These are phyloP conservation scores for Pemphredon lugubris DNA, from an alignment of 2,888 invertebrate species.

Conservation along the genomic window DNA sequence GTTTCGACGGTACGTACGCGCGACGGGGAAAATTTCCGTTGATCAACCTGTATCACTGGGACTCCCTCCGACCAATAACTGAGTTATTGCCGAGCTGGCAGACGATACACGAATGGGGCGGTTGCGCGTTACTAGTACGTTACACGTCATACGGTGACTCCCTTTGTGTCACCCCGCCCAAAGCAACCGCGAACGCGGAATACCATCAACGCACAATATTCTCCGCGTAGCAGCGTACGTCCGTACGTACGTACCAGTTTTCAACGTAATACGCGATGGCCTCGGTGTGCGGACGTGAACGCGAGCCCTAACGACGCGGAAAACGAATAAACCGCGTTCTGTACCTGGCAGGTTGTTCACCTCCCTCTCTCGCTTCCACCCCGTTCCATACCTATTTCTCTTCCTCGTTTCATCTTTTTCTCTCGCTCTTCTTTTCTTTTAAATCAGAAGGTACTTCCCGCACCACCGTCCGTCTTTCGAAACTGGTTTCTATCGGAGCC, in stretches of 20 bases:
- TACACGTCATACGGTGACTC: slow-evolving; percentile 54
- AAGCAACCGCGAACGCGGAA: slow-evolving; percentile 41
- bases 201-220: slow-evolving; percentile 36
- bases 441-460: background rate
- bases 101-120: slow-evolving; percentile 72
- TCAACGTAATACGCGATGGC: slow-evolving; percentile 31
- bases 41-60: slow-evolving; percentile 22
- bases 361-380: slow-evolving; percentile 19
- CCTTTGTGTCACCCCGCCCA: slow-evolving; percentile 56
- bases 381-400: background rate
- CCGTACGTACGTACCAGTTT: slow-evolving; percentile 26
- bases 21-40: slow-evolving; percentile 49
- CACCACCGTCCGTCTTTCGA: background rate
- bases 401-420: slow-evolving; percentile 20
- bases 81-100: slow-evolving; percentile 67
- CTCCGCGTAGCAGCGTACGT: background rate
- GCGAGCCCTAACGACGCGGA: slow-evolving; percentile 56
- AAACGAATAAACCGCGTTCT: slow-evolving; percentile 54
- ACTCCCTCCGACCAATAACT: slow-evolving; percentile 57
- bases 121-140: slow-evolving; percentile 58
- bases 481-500: background rate
- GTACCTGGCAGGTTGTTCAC: slow-evolving; percentile 40
- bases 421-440: slow-evolving; percentile 5
- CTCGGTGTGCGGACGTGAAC: slow-evolving; percentile 35
- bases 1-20: too few species aligned